Base-by-base conservation (phyloP, 2,113 vertebrate species). In the Xiphophorus couchianus region DNA sequence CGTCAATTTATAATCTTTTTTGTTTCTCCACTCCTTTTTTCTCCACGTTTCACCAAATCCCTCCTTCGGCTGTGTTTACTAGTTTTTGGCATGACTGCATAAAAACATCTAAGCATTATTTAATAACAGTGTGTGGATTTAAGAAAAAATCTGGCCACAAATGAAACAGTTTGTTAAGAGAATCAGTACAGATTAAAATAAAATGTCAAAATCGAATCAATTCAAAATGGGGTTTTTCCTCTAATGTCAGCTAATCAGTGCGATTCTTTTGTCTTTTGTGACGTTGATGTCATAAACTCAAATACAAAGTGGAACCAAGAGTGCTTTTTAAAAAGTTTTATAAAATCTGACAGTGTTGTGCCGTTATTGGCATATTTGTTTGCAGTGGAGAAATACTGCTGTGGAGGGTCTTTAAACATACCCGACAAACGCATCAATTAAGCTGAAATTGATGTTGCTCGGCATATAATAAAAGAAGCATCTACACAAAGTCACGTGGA, bases 401-500 rank as follows among this genome's bases (percentile, higher is more conserved):
- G 51, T 58, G 25, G 1, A 58, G 3, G 4, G 17, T 58, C 51
- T 58, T 67, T 29, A 72, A 73, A 78, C 14, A 29, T 63, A 86
- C 65, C 61, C 64, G 63, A 61, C 71, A 14, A 28, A 69, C 25
- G 29, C 60, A 8, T 76, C 31, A 25, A 25, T 58, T 58, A 58
- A 58, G 25, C 51, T 58, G 48, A 54, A 54, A 54, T 25, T n/a
- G 0, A 48, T 48, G 44, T 17, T 27, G 60, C 54, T 77, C 1
- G 51, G 30, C 68, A 60, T n/a, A 29, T 69, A 77, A 28, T 28
- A 14, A 73, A 76, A 83, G 8, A 1, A 68, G 70, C 68, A 68
- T 66, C 13, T 22, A n/a, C 25, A 30, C 58, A 17, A 28, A 61
- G 67, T 68, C 71, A 73, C 39, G 68, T 78, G 68, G 82, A 82